Base-by-base conservation (phyloP, 2,888 invertebrate genomes). In the Cryptocheilus praepositus region DNA sequence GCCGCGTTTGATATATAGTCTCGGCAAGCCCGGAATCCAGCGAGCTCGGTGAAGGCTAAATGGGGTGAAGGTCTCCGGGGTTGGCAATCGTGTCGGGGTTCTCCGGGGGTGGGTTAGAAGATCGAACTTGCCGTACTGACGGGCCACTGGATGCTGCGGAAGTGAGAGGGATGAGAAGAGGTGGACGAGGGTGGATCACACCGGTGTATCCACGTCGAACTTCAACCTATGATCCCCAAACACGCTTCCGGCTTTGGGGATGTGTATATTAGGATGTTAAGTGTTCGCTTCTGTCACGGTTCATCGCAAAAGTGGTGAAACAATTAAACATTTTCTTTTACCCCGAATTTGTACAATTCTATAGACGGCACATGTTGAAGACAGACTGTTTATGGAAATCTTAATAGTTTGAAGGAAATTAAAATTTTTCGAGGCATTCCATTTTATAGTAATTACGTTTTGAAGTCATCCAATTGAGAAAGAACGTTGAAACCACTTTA, bases 41-140 rank as follows among this genome's bases (percentile, higher is more conserved):
- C 80, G 85, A 86, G 86, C 85, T 85, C 85, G 87, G 87, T 88
- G 88, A 89, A 89, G 89, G 88, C 86, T 88, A 88, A 88, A 87
- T 83, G 85, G 84, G 88, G 89, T 88, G 88, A 89, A 88, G 88
- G 89, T 87, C 87, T 87, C 83, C 66, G 73, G 80, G 80, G 77
- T 77, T 70, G 71, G 71, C 61, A 70, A 63, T 73, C 66, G 72
- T 63, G 77, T 69, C 71, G 70, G 72, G 67, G 70, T 36, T 36
- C 36, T 36, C 36, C 36, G 36, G 36, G 36, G 54, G 16, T 44
- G 58, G 63, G 28, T 5, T 15, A 70, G 74, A 72, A 70, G 70
- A 80, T 80, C 74, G 74, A 79, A 76, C 68, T 73, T 70, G 68
- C 72, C 59, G 53, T 51, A 5, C 11, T 19, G 58, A n/a, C 16